A percentile compares a stretch with the other conserved stretches of the same genome.
phyloP scores from a whole-genome alignment of 92 coral and sea anemone genomes.

The Palythoa grandiflora region DNA sequence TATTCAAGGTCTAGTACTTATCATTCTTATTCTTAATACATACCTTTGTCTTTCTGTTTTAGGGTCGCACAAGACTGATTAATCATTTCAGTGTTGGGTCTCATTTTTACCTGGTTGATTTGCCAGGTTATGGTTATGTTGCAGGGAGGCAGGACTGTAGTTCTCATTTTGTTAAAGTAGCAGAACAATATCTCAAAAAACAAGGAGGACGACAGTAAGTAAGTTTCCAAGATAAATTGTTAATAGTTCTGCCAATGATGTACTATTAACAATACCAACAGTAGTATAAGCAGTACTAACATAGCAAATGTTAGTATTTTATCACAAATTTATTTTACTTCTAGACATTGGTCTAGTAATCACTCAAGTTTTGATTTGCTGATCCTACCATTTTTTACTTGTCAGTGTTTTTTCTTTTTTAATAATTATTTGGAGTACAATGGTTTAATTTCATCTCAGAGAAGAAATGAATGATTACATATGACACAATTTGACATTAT shows the following conservation, averaged over 20 bases:
- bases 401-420: too few relatives aligned
- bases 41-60: neutral
- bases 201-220: slow-evolving; percentile 83
- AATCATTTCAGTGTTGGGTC: slow-evolving; percentile 80
- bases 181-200: slow-evolving; percentile 75
- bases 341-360: too few relatives aligned
- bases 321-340: too few relatives aligned
- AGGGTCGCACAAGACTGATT: slow-evolving; percentile 88
- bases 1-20: too few relatives aligned
- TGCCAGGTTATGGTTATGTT: slow-evolving; percentile 92
- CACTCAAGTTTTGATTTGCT: too few relatives aligned
- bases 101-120: slow-evolving; percentile 82
- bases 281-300: neutral
- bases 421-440: too few relatives aligned
- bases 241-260: neutral
- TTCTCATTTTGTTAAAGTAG: slow-evolving; percentile 80
- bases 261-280: neutral
- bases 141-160: slow-evolving; percentile 70
- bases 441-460: too few relatives aligned
- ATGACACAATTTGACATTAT: too few relatives aligned
- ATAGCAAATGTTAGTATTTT: too few relatives aligned
- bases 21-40: neutral
- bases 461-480: too few relatives aligned
- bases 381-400: too few relatives aligned
- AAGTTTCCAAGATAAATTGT: neutral